phyloP scores from a whole-genome alignment of 2,797 vertebrate genomes.

The Valencia hispanica region DNA sequence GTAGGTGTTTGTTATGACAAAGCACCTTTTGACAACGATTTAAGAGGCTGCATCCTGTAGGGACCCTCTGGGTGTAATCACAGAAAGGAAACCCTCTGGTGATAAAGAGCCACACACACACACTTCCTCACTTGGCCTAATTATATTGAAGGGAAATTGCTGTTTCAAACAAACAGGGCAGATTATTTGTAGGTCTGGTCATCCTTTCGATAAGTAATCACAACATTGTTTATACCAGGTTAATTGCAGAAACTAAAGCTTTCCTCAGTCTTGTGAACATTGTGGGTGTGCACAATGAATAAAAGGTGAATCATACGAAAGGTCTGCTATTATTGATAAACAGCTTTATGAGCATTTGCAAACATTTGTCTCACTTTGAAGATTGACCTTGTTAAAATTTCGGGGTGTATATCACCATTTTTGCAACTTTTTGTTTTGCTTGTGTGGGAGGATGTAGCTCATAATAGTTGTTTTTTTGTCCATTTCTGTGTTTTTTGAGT shows the following conservation, averaged over 20 bases:
- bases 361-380: constrained; percentile 13
- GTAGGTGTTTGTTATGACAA: constrained; percentile 48
- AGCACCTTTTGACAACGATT: constrained; percentile 78
- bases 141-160: constrained; percentile 53
- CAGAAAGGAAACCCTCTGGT: constrained; percentile 70
- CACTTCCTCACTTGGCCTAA: constrained; percentile 44
- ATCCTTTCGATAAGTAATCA: constrained; percentile 15
- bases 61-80: constrained; percentile 76
- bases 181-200: constrained; percentile 17
- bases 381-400: background rate
- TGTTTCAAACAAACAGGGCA: constrained; percentile 32
- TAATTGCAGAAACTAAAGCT: constrained; percentile 21
- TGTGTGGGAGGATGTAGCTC: background rate
- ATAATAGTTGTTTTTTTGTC: background rate
- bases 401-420: background rate
- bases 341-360: background rate
- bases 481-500: background rate
- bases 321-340: background rate
- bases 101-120: constrained; percentile 52
- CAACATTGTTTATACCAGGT: constrained; percentile 19
- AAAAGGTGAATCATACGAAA: background rate
- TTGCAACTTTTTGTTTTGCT: background rate
- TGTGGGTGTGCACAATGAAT: constrained; percentile 7
- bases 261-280: background rate
- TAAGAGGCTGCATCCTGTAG: constrained; percentile 76